Evolutionary conservation across 1,140 invertebrate species (phyloP).

Genomic region (Drosophila neocordata): DNA sequence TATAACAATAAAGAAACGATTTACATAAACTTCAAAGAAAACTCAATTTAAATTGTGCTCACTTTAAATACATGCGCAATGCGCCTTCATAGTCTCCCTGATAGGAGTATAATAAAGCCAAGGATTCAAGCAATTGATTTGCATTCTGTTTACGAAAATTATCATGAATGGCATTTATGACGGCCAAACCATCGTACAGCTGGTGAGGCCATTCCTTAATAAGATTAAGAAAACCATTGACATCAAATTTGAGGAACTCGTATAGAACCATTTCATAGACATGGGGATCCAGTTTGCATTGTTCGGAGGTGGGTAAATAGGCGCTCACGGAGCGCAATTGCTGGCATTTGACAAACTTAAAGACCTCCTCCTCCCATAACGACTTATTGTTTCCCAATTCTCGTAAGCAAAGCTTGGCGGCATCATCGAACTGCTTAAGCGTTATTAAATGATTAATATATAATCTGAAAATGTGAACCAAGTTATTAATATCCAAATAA

Average conservation of each 20-base stretch:
- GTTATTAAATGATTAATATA: conserved; percentile 94
- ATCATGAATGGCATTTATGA: conserved; percentile 93
- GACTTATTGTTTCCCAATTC: conserved; percentile 91
- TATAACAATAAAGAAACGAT: conserved; percentile 73
- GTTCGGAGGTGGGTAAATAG: conserved; percentile 89
- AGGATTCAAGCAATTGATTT: conserved; percentile 91
- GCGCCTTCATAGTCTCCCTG: conserved; percentile 96
- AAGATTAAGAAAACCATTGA: conserved; percentile 91
- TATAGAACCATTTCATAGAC: conserved; percentile 98
- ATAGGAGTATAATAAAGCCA: conserved; percentile 96
- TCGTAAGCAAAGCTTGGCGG: conserved; percentile 92
- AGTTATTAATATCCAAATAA: not conserved
- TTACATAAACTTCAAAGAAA: not conserved
- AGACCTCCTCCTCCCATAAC: conserved; percentile 97
- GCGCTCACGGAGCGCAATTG: conserved; percentile 93
- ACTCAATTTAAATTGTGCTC: conserved; percentile 62
- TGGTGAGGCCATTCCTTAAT: conserved; percentile 94
- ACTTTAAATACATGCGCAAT: conserved; percentile 95
- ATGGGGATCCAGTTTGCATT: conserved; percentile 89
- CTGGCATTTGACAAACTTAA: conserved; percentile 93
- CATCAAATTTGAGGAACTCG: conserved; percentile 95
- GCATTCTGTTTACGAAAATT: conserved; percentile 89
- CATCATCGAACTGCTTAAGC: conserved; percentile 90
- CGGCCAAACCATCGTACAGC: conserved; percentile 93
- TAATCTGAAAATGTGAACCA: conserved; percentile 81